Evolutionary conservation across 2,888 invertebrate genomes (phyloP).

Genomic region (Cordilura impudica): DNA sequence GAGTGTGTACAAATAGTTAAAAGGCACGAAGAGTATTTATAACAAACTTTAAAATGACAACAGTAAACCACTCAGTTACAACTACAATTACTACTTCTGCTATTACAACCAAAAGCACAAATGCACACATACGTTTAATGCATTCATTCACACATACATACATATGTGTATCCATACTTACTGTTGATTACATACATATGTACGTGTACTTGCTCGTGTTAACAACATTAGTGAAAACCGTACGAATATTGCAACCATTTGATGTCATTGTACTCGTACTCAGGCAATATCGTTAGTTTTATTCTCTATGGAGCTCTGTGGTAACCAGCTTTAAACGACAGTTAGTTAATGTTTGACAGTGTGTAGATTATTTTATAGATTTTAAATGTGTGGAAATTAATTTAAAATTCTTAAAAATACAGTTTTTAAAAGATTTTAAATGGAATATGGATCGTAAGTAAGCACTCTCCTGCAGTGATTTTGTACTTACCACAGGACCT

Average conservation of each 20-base stretch:
- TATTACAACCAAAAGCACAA: neutral
- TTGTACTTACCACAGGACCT: no score
- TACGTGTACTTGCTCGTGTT: neutral
- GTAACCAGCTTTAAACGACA: constrained; percentile 28
- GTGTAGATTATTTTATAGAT: no score
- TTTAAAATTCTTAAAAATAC: neutral
- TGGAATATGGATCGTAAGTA: no score
- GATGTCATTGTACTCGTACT: constrained; percentile 25
- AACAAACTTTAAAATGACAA: constrained; percentile 52
- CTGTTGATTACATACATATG: neutral
- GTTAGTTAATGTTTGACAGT: constrained; percentile 21
- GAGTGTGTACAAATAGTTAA: neutral
- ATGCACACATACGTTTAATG: neutral
- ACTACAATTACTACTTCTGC: neutral
- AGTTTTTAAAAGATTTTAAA: neutral
- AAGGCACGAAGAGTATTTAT: constrained; percentile 29
- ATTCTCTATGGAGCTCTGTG: constrained; percentile 4
- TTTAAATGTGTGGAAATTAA: neutral
- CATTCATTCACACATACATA: neutral
- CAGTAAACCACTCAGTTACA: constrained; percentile 20
- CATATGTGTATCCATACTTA: no score
- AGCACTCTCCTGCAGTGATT: no score
- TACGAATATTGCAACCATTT: constrained; percentile 22
- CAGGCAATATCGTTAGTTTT: constrained; percentile 25
- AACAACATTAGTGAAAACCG: constrained; percentile 11